Conservation (phyloP, 2,113 vertebrate genomes). For the Calonectris borealis region DNA sequence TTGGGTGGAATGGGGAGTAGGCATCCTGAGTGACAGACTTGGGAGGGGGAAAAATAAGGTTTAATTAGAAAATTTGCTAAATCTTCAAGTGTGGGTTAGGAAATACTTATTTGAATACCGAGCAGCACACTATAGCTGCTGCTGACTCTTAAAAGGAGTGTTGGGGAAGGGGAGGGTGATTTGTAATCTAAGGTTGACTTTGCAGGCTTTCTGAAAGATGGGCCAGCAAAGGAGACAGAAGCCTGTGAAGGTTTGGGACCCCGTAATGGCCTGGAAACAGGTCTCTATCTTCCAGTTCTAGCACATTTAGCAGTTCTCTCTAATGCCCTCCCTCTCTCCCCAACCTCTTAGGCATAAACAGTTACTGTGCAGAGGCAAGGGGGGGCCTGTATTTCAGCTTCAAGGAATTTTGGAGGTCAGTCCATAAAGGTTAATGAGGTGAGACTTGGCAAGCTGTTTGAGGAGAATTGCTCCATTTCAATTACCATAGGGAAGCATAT, state of each 20-base stretch:
- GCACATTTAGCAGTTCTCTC: background rate
- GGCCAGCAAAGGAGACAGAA: background rate
- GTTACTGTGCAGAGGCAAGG: background rate
- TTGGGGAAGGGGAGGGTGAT: background rate
- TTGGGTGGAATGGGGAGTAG: background rate
- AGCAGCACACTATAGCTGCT: background rate
- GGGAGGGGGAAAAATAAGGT: background rate
- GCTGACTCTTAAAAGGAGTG: background rate
- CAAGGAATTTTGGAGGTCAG: constrained; percentile 55
- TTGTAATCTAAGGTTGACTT: background rate
- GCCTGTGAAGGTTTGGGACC: background rate
- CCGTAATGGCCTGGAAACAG: background rate
- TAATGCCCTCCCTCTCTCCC: background rate
- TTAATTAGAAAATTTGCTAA: background rate
- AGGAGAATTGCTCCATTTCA: constrained; percentile 19
- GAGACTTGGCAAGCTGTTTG: constrained; percentile 28
- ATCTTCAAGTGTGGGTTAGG: background rate
- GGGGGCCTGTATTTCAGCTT: constrained; percentile 16
- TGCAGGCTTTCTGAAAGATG: background rate
- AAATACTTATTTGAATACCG: background rate
- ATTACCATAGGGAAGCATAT: background rate
- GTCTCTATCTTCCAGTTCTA: background rate
- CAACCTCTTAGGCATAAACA: background rate
- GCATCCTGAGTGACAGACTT: background rate
- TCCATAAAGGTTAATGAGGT: constrained; percentile 49